Evolutionary conservation across 2,113 vertebrate species (phyloP).

Genomic region (Lamprotornis superbus): DNA sequence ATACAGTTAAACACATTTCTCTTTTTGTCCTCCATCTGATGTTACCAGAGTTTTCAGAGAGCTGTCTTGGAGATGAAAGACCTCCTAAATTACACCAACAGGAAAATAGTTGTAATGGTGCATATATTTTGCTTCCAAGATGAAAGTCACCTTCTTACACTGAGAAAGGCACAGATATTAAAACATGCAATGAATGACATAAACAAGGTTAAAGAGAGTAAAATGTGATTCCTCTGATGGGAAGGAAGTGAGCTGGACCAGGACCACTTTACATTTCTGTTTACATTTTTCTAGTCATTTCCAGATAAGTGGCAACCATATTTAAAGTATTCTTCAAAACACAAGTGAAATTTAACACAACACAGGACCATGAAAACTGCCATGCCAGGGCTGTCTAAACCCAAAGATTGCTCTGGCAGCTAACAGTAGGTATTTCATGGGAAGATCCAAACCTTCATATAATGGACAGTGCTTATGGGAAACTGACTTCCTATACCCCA

Average conservation of each 20-base stretch:
- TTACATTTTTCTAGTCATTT: background rate
- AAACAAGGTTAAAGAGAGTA: constrained; percentile 40
- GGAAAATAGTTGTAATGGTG: constrained; percentile 54
- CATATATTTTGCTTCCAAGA: constrained; percentile 48
- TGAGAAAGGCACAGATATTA: constrained; percentile 3
- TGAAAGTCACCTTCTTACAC: constrained; percentile 57
- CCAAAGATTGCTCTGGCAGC: background rate
- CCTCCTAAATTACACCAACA: constrained; percentile 38
- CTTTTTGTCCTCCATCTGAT: constrained; percentile 7
- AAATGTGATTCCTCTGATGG: background rate
- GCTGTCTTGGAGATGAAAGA: constrained; percentile 51
- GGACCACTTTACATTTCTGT: background rate
- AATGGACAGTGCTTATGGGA: background rate
- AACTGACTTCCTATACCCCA: background rate
- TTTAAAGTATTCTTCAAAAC: background rate
- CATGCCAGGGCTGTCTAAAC: background rate
- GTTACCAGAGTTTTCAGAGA: constrained; percentile 27
- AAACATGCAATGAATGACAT: background rate
- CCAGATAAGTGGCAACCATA: background rate
- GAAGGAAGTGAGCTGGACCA: background rate
- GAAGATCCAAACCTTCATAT: background rate
- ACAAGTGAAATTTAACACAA: background rate
- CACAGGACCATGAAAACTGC: background rate
- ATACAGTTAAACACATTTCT: background rate
- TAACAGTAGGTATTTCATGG: background rate